Percentiles rank a stretch among this genome's conserved stretches.
phyloP scores from a whole-genome alignment of 2,797 vertebrate genomes.

The Lacerta agilis region DNA sequence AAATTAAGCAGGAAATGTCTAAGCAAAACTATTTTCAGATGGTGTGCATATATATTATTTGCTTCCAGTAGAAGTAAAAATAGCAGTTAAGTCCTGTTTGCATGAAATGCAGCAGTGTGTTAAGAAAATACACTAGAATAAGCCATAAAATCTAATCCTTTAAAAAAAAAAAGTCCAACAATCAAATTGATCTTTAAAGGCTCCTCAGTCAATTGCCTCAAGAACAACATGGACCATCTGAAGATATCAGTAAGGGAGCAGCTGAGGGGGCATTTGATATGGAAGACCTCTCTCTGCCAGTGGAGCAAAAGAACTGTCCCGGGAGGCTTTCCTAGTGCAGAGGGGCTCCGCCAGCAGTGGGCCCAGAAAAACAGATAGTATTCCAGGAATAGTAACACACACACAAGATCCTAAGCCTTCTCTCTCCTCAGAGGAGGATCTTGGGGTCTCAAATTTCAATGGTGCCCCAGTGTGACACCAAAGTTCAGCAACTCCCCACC shows the following conservation, averaged over 20 bases:
- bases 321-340: too few relatives aligned
- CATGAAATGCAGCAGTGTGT: background rate
- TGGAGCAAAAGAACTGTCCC: too few relatives aligned
- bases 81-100: background rate
- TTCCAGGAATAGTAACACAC: background rate
- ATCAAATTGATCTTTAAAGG: background rate
- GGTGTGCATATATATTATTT: background rate
- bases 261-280: background rate
- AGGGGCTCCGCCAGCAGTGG: background rate
- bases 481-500: too few relatives aligned
- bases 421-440: too few relatives aligned
- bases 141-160: background rate
- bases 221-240: background rate
- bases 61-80: background rate
- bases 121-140: background rate
- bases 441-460: too few relatives aligned
- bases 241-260: background rate
- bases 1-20: constrained; percentile 11
- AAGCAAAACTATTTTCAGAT: background rate
- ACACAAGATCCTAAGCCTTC: background rate
- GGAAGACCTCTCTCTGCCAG: background rate
- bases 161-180: background rate
- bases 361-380: too few relatives aligned
- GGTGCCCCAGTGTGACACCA: too few relatives aligned
- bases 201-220: background rate